Evolutionary conservation across 1,140 invertebrate species (phyloP).

Genomic region (Notospermus geniculatus): DNA sequence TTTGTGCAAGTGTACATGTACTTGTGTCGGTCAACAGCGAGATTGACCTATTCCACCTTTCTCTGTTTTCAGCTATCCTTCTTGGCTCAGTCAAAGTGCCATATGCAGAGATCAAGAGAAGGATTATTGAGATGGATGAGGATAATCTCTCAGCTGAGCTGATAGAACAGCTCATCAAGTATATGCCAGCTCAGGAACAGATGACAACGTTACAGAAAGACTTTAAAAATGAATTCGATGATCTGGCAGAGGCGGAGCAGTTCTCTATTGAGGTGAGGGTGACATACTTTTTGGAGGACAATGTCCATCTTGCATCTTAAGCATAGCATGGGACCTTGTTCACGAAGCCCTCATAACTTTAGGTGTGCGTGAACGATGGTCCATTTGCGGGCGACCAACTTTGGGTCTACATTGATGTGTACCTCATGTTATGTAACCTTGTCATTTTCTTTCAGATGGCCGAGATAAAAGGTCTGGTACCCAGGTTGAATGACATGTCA

Average conservation of each 20-base stretch:
- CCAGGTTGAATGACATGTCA: slow-evolving; percentile 82
- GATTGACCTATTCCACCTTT: background rate
- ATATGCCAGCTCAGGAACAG: slow-evolving; percentile 83
- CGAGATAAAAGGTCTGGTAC: slow-evolving; percentile 81
- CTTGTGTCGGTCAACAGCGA: background rate
- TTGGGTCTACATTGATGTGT: no score
- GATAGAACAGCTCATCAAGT: slow-evolving; percentile 76
- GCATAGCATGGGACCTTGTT: background rate
- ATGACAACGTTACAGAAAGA: slow-evolving; percentile 74
- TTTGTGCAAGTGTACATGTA: no score
- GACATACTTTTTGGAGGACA: no score
- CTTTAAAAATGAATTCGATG: slow-evolving; percentile 73
- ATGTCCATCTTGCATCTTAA: no score
- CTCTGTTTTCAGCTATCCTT: slow-evolving; percentile 67
- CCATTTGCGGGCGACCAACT: no score
- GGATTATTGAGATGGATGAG: slow-evolving; percentile 83
- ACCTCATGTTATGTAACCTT: no score
- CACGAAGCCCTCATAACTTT: no score
- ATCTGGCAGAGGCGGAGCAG: slow-evolving; percentile 90
- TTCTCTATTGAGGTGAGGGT: slow-evolving; percentile 88
- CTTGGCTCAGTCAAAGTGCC: slow-evolving; percentile 85
- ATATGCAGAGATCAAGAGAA: slow-evolving; percentile 79
- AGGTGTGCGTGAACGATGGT: no score
- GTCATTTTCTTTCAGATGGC: slow-evolving; percentile 61
- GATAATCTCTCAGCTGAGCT: slow-evolving; percentile 76